These are phyloP conservation scores for Apodemia hepburni DNA, from an alignment of 2,888 invertebrate species.

Conservation along the genomic window DNA sequence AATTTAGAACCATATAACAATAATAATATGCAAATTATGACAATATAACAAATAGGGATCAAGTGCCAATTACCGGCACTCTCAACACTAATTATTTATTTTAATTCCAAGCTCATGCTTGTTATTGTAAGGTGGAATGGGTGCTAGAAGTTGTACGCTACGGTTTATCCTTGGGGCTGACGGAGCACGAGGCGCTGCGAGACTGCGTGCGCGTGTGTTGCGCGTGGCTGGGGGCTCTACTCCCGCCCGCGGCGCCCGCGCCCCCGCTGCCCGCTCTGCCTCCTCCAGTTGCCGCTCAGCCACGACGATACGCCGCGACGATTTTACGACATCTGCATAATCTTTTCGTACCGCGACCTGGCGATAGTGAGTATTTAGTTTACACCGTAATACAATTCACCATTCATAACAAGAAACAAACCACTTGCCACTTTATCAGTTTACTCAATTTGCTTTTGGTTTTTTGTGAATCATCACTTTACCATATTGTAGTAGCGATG, in stretches of 20 bases:
- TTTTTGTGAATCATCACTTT: too few relatives aligned
- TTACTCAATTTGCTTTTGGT: too few relatives aligned
- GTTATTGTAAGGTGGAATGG: slow-evolving; percentile 86
- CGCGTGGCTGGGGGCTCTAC: slow-evolving; percentile 95
- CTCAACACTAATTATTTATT: too few relatives aligned
- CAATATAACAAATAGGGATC: too few relatives aligned
- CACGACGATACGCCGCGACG: slow-evolving; percentile 93
- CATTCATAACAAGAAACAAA: too few relatives aligned
- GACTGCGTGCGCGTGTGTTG: slow-evolving; percentile 98
- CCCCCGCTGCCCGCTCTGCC: slow-evolving; percentile 92
- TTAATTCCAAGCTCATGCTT: too few relatives aligned
- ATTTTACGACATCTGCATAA: slow-evolving; percentile 97
- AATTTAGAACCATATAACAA: too few relatives aligned
- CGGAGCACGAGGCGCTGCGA: slow-evolving; percentile 95
- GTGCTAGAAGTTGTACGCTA: slow-evolving; percentile 94
- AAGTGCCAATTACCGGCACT: too few relatives aligned
- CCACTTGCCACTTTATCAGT: too few relatives aligned
- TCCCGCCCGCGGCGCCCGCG: slow-evolving; percentile 93
- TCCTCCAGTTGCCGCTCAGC: slow-evolving; percentile 92
- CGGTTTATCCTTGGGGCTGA: slow-evolving; percentile 93
- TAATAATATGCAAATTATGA: too few relatives aligned
- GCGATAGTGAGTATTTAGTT: slow-evolving; percentile 88
- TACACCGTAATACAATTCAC: not conserved
- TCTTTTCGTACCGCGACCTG: slow-evolving; percentile 94
- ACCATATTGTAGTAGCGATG: too few relatives aligned